Base-by-base conservation (phyloP, 2,113 vertebrate species). In the Acrocephalus kingi region DNA sequence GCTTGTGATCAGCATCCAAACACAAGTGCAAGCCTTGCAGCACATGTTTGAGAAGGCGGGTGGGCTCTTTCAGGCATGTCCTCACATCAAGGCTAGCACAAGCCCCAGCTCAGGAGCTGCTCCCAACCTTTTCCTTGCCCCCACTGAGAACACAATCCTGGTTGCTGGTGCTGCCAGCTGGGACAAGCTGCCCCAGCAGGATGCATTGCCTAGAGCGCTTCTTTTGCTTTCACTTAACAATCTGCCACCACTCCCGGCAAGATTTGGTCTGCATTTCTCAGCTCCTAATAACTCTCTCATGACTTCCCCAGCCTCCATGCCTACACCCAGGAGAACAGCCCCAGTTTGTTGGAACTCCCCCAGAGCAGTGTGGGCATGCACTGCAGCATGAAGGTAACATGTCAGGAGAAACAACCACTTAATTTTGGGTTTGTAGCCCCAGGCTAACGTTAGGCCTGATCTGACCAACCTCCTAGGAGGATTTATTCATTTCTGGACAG, bases 181-280 rank as follows among this genome's bases (percentile, higher is more conserved):
- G 61, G 63, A 77, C 52, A 68, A 89, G 33, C 84, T 84, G 56
- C 24, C 48, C 56, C 54, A 89, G 43, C 17, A 90, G 46, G 43
- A 73, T 77, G 33, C 43, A 74, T 24, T 84, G 55, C 59, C 86
- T 62, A 15, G 25, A 67, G 12, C 1, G 0, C 72, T 84, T 58
- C 19, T 92, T 90, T 89, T 75, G 51, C 83, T 91, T 84, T 78
- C 73, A 27, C 12, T 67, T 63, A 89, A 52, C 79, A 90, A 76
- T 54, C 78, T 92, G 55, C 77, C 45, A 39, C 59, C 11, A 14
- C 39, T 90, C 71, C 8, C 2, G 2, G 41, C 55, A 96, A 94
- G 55, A 55, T 46, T 46, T 83, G 48, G n/a, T 43, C 75, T 66
- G 23, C 15, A 18, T 80, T 67, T 59, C 59, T 88, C 16, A 10